Base-by-base conservation (phyloP, 2,888 invertebrate species). In the Leptinotarsa haldemani region DNA sequence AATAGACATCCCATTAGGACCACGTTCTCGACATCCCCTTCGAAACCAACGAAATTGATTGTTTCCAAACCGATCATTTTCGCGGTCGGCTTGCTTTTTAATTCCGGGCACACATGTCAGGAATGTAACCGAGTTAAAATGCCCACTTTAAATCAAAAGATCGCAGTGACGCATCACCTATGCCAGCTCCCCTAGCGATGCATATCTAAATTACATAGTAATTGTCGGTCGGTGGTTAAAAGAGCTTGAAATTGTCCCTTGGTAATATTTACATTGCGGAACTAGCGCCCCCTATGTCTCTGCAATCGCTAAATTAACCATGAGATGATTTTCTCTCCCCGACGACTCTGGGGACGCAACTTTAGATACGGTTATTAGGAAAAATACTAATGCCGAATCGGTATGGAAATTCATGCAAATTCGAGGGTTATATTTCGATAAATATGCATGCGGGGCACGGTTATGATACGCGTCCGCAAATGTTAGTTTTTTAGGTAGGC, bases 161-260 rank as follows among this genome's bases (percentile, higher is more conserved):
- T 71, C 68, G 68, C 65, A 74, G 65, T 58, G 65, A 64, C 64
- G 69, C 64, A 67, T 69, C 53, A 68, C 53, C 64, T 53, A 73
- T 56, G 69, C 71, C 67, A 30, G 64, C 50, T 76, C 71, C 74
- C 77, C 66, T 67, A 74, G 80, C 77, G 87, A 87, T 87, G 86
- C 86, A 85, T 86, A 87, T 87, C 87, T 87, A 87, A 87, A 87
- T 87, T 87, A 86, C 83, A 77, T 79, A 84, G 86, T 87, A 87
- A 87, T 87, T 87, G 87, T 87, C 85, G 83, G 82, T 84, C 84
- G 86, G 87, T 87, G 87, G 85, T 87, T 88, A 88, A 87, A 87
- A 87, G 87, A 85, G 87, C 87, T 87, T 87, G 87, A 87, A 87
- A 87, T 87, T 87, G 87, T 86, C 86, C 86, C 84, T 82, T 80